Evolutionary conservation across 2,888 invertebrate species (phyloP), one percentile per base, ranked within the genome.

Genomic region (Noctua fimbriata): DNA sequence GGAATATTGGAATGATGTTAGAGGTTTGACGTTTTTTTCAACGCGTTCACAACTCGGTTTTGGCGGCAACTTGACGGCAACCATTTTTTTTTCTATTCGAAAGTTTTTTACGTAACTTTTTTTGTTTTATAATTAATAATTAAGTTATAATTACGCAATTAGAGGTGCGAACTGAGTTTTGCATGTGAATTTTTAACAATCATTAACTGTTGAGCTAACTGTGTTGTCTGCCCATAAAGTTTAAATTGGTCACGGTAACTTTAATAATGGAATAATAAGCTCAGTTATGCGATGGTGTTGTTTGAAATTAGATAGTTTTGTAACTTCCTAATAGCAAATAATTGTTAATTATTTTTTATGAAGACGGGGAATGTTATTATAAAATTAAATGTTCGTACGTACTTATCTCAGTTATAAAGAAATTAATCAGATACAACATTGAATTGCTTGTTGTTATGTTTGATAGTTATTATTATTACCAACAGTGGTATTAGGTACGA

Each of bases 1-100:
- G 66, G 76, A 77, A 69, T 87, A 73, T 89, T 88, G 93, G 92
- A 92, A 92, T 93, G 92, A 88, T 66, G 78, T 88, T 74, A 84
- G 90, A 94, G 94, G 94, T 93, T 93, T 92, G 93, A 83, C 74
- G 70, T 82, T 85, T 85, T 87, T 87, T 88, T 74, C 73, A 82
- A 81, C 82, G 82, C 82, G 85, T 89, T 89, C 90, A 92, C 91
- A 90, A 88, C 88, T 89, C 90, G 91, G 88, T 89, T 89, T 89
- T 89, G 88, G 89, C 89, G 89, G 89, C 85, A 89, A 87, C 49
- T 70, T 60, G 36, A 28, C 36, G 73, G 82, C 79, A 52, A 73
- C 24, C 63, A 69, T 83, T 79, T 73, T 86, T 80, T 74, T 81
- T 76, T 80, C 44, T 63, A n/a, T 76, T 73, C 49, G 77, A 77